These are phyloP conservation scores for Alethe castanea DNA, from an alignment of 2,113 vertebrate genomes.

Conservation along the genomic window DNA sequence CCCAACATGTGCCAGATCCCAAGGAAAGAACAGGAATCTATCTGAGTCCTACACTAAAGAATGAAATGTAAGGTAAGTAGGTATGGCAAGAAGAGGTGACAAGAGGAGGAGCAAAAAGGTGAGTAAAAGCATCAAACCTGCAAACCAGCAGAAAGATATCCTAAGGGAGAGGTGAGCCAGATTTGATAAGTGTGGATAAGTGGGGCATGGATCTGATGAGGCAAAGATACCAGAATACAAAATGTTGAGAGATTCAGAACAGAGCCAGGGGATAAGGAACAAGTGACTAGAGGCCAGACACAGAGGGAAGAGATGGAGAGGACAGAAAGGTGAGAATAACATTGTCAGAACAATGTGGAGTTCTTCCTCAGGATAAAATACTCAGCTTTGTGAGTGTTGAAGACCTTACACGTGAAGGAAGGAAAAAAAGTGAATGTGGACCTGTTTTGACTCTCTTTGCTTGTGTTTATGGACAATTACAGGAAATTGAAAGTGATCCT, in stretches of 20 bases:
- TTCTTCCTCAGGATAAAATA: neutral
- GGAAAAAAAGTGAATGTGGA: neutral
- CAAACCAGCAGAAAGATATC: neutral
- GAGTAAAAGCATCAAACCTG: neutral
- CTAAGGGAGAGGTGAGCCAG: neutral
- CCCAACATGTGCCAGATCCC: rapidly evolving
- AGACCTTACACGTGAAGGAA: neutral
- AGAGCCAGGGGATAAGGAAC: neutral
- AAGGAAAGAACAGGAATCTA: neutral
- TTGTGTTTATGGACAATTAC: neutral
- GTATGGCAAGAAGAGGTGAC: neutral
- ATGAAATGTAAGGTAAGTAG: neutral
- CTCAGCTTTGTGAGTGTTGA: neutral
- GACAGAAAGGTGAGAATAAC: neutral
- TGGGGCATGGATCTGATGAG: neutral
- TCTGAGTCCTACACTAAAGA: neutral
- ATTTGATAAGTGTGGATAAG: neutral
- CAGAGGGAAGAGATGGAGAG: neutral
- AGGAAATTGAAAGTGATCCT: neutral
- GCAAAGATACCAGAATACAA: neutral
- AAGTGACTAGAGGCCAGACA: neutral
- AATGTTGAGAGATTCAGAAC: neutral
- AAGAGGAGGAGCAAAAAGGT: neutral
- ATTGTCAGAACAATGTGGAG: neutral
- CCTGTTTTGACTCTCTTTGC: neutral